Percentiles rank a stretch among this genome's conserved stretches.
Conservation (phyloP, 2,888 invertebrate species). For the Ormyrus pomaceus region DNA sequence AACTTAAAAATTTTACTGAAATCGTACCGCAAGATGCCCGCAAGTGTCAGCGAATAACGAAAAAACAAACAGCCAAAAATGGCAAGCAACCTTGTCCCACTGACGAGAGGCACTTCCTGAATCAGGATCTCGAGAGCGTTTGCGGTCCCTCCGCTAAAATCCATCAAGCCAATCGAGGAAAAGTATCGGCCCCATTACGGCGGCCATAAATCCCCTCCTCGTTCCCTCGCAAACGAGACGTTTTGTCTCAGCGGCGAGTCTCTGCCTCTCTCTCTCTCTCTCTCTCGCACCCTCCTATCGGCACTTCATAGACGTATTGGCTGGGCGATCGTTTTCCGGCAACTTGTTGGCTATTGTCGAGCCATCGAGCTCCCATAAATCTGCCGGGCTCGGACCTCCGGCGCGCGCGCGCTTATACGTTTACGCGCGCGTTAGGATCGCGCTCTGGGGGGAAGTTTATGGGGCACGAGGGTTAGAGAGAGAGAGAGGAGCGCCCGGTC, state of each 20-base stretch:
- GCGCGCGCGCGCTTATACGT: constrained; percentile 49
- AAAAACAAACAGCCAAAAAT: too few relatives aligned
- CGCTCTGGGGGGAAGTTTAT: constrained; percentile 66
- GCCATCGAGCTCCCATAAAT: constrained; percentile 73
- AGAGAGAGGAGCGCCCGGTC: constrained; percentile 22
- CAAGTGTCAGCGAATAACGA: too few relatives aligned
- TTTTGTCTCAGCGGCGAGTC: constrained; percentile 29
- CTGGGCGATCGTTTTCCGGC: constrained; percentile 70
- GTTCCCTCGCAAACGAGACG: constrained; percentile 33
- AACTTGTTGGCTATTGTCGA: constrained; percentile 74
- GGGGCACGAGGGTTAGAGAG: constrained; percentile 65
- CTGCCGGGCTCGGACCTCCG: constrained; percentile 49
- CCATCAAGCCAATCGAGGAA: constrained; percentile 27
- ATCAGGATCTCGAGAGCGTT: too few relatives aligned
- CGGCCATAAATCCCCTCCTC: constrained; percentile 32
- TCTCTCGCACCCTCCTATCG: constrained; percentile 24
- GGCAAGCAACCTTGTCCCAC: too few relatives aligned
- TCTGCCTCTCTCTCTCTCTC: too few relatives aligned
- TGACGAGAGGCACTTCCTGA: too few relatives aligned
- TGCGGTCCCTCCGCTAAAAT: constrained; percentile 2
- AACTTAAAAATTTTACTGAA: too few relatives aligned
- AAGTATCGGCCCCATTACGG: constrained; percentile 28
- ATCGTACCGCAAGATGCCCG: too few relatives aligned
- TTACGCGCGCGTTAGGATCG: constrained; percentile 6
- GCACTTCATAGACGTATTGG: constrained; percentile 56